Percentiles rank a stretch among this genome's conserved stretches.
These are phyloP conservation scores for Morus bassanus DNA, from an alignment of 2,797 vertebrate genomes.

Conservation along the genomic window DNA sequence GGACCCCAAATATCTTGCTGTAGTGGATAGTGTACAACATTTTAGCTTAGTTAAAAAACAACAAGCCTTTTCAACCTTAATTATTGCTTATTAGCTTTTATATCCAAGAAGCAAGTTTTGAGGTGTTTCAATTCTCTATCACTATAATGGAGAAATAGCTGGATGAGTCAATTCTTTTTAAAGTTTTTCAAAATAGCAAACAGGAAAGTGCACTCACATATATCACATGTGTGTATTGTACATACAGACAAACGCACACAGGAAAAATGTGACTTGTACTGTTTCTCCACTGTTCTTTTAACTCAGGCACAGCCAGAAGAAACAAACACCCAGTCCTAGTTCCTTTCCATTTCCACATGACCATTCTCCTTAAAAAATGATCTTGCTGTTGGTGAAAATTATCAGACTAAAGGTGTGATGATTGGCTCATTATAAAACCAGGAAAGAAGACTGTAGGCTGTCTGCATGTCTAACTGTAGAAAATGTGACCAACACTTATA, in stretches of 20 bases:
- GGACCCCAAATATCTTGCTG: not conserved
- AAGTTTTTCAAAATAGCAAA: not conserved
- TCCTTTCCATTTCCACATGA: not conserved
- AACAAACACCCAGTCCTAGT: not conserved
- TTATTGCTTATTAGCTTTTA: not conserved
- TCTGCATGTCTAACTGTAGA: not conserved
- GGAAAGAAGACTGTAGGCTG: not conserved
- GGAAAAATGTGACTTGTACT: not conserved
- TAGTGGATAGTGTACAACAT: not conserved
- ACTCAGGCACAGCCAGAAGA: not conserved
- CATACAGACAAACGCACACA: not conserved
- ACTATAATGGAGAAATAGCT: not conserved
- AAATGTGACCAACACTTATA: not conserved
- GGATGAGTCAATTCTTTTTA: not conserved
- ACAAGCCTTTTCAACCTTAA: not conserved
- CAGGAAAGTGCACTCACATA: not conserved
- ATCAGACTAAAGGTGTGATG: not conserved
- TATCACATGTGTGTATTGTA: rapidly evolving
- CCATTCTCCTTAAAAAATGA: not conserved
- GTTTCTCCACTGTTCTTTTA: not conserved
- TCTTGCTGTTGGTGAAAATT: not conserved
- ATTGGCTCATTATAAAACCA: not conserved
- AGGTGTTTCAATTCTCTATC: not conserved
- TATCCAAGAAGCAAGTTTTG: not conserved
- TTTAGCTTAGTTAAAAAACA: not conserved